A percentile compares a stretch with the other conserved stretches of the same genome.
Conservation (phyloP, 2,113 vertebrate genomes). For the Myotis brandtii region DNA sequence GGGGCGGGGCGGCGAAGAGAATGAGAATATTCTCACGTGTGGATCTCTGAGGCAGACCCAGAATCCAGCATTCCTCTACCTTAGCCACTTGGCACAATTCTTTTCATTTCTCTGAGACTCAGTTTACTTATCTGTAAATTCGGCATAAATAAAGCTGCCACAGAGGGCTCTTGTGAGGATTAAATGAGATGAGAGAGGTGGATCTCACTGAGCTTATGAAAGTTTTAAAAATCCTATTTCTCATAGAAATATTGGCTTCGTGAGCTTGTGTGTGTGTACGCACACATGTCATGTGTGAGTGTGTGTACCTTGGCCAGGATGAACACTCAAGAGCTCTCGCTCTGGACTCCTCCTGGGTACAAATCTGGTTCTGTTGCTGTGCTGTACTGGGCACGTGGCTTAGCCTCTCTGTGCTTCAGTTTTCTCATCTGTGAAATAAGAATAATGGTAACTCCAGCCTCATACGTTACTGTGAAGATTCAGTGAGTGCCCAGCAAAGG, state of each 20-base stretch:
- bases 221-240: background rate
- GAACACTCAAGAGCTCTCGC: background rate
- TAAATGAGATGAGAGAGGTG: background rate
- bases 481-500: background rate
- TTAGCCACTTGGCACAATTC: background rate
- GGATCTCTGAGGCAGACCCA: background rate
- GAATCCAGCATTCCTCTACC: background rate
- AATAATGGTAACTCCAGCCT: background rate
- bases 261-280: background rate
- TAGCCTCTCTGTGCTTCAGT: background rate
- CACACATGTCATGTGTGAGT: accelerated
- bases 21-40: background rate
- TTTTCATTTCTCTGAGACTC: background rate
- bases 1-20: background rate
- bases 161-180: background rate
- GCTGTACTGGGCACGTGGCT: background rate
- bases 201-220: background rate
- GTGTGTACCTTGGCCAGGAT: background rate
- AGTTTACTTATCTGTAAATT: slow-evolving; percentile 26
- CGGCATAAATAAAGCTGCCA: background rate
- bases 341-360: background rate
- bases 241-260: background rate
- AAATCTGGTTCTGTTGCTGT: background rate
- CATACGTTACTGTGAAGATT: background rate
- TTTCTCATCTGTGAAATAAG: slow-evolving; percentile 12